A percentile compares a stretch with the other conserved stretches of the same genome.
Conservation (phyloP, 1,140 invertebrate genomes). For the Theocolax elegans region DNA sequence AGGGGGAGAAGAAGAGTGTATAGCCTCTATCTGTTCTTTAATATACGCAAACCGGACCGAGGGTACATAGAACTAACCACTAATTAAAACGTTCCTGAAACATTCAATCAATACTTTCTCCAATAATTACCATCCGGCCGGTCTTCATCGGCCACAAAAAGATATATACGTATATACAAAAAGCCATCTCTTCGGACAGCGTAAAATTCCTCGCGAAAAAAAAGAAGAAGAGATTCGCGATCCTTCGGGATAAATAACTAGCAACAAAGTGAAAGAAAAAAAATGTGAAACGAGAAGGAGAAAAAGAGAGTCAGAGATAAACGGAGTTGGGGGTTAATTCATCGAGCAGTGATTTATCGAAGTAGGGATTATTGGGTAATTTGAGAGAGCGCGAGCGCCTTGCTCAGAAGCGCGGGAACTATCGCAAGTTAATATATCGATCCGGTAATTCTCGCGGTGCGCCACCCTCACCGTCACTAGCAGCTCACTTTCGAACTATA, state of each 20-base stretch:
- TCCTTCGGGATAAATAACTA: constrained; percentile 20
- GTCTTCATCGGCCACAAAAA: neutral
- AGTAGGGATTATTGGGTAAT: too few species aligned
- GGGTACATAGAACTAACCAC: too few species aligned
- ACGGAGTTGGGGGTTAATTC: too few species aligned
- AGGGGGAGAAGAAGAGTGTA: too few species aligned
- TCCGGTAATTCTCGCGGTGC: constrained; percentile 61
- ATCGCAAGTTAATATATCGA: constrained; percentile 66
- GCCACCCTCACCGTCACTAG: constrained; percentile 41
- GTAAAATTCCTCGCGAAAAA: constrained; percentile 18
- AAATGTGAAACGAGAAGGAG: too few species aligned
- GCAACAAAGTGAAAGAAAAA: neutral
- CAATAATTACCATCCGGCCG: constrained; percentile 19
- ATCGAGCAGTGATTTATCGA: too few species aligned
- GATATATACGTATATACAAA: neutral
- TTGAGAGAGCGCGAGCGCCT: too few species aligned
- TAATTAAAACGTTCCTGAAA: constrained; percentile 27
- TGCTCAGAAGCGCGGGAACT: constrained; percentile 60
- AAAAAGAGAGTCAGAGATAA: too few species aligned
- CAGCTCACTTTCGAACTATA: constrained; percentile 53
- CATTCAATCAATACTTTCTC: constrained; percentile 3
- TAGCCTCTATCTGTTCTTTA: too few species aligned
- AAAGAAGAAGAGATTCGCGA: neutral
- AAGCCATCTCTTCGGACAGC: too few species aligned
- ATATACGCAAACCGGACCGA: too few species aligned